Evolutionary conservation across 1,140 invertebrate species (phyloP).

Genomic region (Halictus rubicundus): DNA sequence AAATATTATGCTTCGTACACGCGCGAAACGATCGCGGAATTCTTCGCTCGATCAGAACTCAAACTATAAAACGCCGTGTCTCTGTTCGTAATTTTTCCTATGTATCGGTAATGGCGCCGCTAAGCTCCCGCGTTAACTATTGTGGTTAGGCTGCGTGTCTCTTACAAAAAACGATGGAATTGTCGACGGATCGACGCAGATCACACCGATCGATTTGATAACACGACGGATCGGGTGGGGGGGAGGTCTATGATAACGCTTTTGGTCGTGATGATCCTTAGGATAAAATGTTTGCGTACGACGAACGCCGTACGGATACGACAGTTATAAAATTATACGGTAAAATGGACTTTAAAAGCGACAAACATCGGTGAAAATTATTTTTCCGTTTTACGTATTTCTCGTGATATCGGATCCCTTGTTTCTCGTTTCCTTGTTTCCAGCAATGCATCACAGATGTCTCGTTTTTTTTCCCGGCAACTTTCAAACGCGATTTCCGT

Average conservation of each 20-base stretch:
- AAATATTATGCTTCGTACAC: neutral
- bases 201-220: slow-evolving; percentile 17
- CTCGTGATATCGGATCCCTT: neutral
- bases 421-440: neutral
- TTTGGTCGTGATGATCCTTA: slow-evolving; percentile 33
- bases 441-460: slow-evolving; percentile 27
- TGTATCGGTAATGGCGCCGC: neutral
- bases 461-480: neutral
- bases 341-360: slow-evolving; percentile 12
- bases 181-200: slow-evolving; percentile 40
- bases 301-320: slow-evolving; percentile 13
- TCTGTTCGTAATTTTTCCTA: neutral
- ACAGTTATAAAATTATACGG: slow-evolving; percentile 39
- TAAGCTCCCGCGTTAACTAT: slow-evolving; percentile 17
- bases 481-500: slow-evolving; percentile 18
- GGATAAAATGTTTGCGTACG: slow-evolving; percentile 20
- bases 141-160: slow-evolving; percentile 28
- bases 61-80: neutral
- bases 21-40: too few species aligned
- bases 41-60: neutral
- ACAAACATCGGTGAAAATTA: slow-evolving; percentile 24
- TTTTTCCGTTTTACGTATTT: slow-evolving; percentile 1
- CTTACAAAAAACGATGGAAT: slow-evolving; percentile 42
- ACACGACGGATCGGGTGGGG: slow-evolving; percentile 22
- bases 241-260: slow-evolving; percentile 13